These are phyloP conservation scores for Phacellophora camtschatica DNA, from an alignment of 30 jellyfish, hydroid and myxozoan genomes.

Conservation along the genomic window DNA sequence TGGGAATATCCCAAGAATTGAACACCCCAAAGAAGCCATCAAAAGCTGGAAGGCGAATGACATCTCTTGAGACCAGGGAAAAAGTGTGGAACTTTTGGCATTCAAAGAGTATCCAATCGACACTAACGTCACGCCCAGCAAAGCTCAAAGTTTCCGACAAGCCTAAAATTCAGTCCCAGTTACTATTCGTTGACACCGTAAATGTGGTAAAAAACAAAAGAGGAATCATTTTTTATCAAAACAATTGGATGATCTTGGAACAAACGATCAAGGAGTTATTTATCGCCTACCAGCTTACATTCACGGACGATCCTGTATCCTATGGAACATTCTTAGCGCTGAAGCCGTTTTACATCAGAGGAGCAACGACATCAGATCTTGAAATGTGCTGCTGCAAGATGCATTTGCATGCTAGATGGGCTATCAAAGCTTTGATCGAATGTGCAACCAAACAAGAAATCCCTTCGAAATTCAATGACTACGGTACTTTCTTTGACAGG, in stretches of 20 bases:
- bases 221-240: slow-evolving; percentile 26
- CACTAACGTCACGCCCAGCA: slow-evolving; percentile 16
- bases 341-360: slow-evolving; percentile 39
- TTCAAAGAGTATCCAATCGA: slow-evolving; percentile 35
- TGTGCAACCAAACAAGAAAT: slow-evolving; percentile 33
- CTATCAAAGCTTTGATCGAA: slow-evolving; percentile 7
- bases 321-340: slow-evolving; percentile 47
- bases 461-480: not conserved
- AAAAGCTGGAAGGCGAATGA: slow-evolving; percentile 47
- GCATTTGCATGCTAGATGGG: slow-evolving; percentile 62
- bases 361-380: slow-evolving; percentile 33
- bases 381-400: slow-evolving; percentile 52
- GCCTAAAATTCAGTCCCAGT: slow-evolving; percentile 31
- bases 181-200: slow-evolving; percentile 23
- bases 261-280: slow-evolving; percentile 19
- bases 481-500: not conserved
- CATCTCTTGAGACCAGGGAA: slow-evolving; percentile 29
- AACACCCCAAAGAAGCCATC: slow-evolving; percentile 41
- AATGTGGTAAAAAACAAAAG: slow-evolving; percentile 29
- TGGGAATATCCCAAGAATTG: slow-evolving; percentile 3
- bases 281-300: not conserved
- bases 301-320: slow-evolving; percentile 23
- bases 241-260: slow-evolving; percentile 15
- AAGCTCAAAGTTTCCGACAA: slow-evolving; percentile 27
- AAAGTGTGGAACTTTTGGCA: slow-evolving; percentile 62